These are phyloP conservation scores for Chydorus sphaericus DNA, from an alignment of 2,888 invertebrate genomes.

Conservation along the genomic window DNA sequence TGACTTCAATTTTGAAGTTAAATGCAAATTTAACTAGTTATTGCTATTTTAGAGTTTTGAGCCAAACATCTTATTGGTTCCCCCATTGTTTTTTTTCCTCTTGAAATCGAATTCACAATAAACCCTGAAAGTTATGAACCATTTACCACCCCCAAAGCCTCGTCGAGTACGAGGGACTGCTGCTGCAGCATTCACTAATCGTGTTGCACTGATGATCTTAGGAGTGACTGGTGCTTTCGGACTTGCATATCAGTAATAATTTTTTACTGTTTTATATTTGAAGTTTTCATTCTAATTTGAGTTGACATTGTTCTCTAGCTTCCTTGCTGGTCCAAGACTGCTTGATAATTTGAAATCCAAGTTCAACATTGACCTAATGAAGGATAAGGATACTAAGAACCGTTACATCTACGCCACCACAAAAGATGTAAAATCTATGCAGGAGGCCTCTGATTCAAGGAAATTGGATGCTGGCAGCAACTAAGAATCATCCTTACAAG, in stretches of 20 bases:
- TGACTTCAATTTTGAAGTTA: no score
- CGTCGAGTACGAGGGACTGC: conserved; percentile 1
- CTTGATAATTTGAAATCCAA: background rate
- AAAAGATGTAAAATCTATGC: background rate
- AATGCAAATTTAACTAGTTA: no score
- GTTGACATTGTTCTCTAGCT: background rate
- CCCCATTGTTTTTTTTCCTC: no score
- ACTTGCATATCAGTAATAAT: background rate
- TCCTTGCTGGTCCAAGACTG: background rate
- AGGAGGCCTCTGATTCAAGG: no score
- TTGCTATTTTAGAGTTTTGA: no score
- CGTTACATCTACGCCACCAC: background rate
- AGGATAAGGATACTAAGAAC: background rate
- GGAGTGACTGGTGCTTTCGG: background rate
- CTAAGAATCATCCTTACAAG: no score
- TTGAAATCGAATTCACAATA: no score
- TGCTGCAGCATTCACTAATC: background rate
- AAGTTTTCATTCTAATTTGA: background rate
- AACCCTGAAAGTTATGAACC: no score
- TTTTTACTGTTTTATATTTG: background rate
- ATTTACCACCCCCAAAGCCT: background rate
- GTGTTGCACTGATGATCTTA: background rate
- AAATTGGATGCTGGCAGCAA: no score
- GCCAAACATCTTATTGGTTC: no score
- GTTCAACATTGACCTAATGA: background rate